Evolutionary conservation across 2,888 invertebrate species (phyloP), one percentile per base, ranked within the genome.

Genomic region (Acrocyrtus sp.): DNA sequence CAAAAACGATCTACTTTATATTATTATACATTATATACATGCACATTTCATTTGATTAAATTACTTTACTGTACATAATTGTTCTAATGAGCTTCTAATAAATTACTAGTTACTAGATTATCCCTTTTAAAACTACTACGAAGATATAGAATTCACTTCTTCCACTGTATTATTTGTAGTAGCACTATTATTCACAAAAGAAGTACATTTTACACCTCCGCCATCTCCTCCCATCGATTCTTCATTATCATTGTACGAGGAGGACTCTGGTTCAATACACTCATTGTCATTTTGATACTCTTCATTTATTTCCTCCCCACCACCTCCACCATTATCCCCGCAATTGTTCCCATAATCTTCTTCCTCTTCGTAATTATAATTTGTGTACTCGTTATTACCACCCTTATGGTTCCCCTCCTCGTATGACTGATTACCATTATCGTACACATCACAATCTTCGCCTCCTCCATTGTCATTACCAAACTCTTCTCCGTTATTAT

Each of bases 101-200:
- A n/a, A n/a, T n/a, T n/a, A n/a, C n/a, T n/a, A n/a, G n/a, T n/a
- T n/a, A n/a, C n/a, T n/a, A n/a, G n/a, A n/a, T n/a, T n/a, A n/a
- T n/a, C n/a, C n/a, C n/a, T n/a, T n/a, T n/a, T n/a, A n/a, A n/a
- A n/a, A n/a, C 12, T 61, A 61, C 48, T 48, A 61, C 27, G 61
- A 61, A 27, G 69, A 47, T 69, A 69, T 69, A 69, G 69, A 48
- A 51, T 58, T 68, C 45, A 68, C 21, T 60, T 69, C 61, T 54
- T 69, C 68, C 34, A 29, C 26, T 29, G 12, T 17, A 3, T 17
- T 53, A 39, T 43, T 45, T 15, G 15, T 50, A 45, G n/a, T 45
- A 50, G n/a, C 19, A 19, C 19, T 45, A 45, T 21, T 50, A 50
- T 50, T 50, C 21, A 50, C 50, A 41, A 47, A 69, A 22, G 54